Evolutionary conservation across 1,140 invertebrate species (phyloP).

Genomic region (Drosophila pectinifera): DNA sequence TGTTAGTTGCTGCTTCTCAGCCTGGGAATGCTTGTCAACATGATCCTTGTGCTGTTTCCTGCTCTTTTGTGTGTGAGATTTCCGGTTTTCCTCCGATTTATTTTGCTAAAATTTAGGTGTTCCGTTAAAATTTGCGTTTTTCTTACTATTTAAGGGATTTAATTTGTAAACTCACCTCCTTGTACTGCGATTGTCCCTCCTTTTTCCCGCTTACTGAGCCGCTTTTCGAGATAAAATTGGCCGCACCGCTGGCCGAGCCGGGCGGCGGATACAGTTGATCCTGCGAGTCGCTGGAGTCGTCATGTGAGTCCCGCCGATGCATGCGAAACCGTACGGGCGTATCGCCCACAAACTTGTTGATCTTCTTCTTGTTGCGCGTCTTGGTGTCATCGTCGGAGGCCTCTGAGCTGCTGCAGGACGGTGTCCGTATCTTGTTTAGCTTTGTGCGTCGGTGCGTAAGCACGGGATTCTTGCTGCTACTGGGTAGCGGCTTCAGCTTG

Average conservation of each 20-base stretch:
- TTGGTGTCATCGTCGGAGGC: conserved; percentile 96
- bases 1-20: conserved; percentile 48
- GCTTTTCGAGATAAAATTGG: conserved; percentile 68
- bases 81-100: conserved; percentile 75
- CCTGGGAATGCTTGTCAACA: conserved; percentile 73
- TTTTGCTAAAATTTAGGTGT: conserved; percentile 48
- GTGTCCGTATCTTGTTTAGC: conserved; percentile 91
- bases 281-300: conserved; percentile 91
- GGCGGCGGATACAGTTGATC: conserved; percentile 87
- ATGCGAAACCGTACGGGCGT: conserved; percentile 86
- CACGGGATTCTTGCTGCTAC: conserved; percentile 85
- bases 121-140: no score
- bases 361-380: conserved; percentile 90
- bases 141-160: no score
- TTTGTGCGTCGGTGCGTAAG: conserved; percentile 88
- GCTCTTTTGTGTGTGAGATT: conserved; percentile 75
- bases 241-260: conserved; percentile 64
- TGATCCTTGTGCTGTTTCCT: conserved; percentile 74
- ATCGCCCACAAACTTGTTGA: conserved; percentile 89
- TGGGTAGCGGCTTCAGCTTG: conserved; percentile 86
- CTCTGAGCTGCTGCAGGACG: conserved; percentile 95
- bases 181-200: conserved; percentile 69
- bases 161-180: conserved; percentile 46
- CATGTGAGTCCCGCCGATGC: conserved; percentile 90
- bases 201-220: conserved; percentile 73